Percentiles rank a stretch among this genome's conserved stretches.
Evolutionary conservation across 2,113 vertebrate genomes (phyloP).

Genomic region (Archocentrus centrarchus): DNA sequence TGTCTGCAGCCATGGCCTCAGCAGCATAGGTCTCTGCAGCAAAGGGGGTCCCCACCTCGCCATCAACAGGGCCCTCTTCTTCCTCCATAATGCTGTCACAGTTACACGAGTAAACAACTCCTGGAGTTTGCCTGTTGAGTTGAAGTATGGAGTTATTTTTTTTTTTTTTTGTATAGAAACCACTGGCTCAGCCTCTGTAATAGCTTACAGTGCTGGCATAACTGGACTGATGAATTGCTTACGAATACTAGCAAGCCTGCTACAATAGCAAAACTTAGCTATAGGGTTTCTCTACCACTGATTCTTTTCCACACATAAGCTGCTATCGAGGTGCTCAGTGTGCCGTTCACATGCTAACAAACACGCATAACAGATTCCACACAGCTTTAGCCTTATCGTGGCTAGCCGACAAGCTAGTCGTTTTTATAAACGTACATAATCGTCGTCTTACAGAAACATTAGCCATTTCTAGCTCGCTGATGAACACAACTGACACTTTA

Average conservation of each 20-base stretch:
- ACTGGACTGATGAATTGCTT: not conserved
- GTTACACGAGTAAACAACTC: not conserved
- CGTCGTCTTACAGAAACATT: not conserved
- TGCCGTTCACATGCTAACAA: not conserved
- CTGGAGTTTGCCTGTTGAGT: constrained; percentile 4
- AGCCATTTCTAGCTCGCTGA: not conserved
- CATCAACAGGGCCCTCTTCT: constrained; percentile 44
- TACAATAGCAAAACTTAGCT: constrained; percentile 1
- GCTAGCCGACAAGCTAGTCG: constrained; percentile 28
- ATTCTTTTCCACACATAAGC: not conserved
- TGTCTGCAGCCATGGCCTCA: constrained; percentile 90
- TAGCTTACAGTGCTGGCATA: not conserved
- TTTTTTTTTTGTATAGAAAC: not conserved
- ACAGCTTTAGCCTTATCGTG: not conserved
- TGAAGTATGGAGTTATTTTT: not conserved
- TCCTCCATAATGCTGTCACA: constrained; percentile 57
- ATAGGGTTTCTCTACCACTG: not conserved
- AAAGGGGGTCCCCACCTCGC: constrained; percentile 42
- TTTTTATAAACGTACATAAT: not conserved
- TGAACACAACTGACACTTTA: not conserved
- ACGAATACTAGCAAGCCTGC: not conserved
- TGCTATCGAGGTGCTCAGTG: not conserved
- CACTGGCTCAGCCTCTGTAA: not conserved
- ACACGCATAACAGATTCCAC: fast-evolving
- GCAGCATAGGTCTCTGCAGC: constrained; percentile 85